Percentiles rank a stretch among this genome's conserved stretches.
Evolutionary conservation across 2,888 invertebrate genomes (phyloP).

Genomic region (Alsophila aescularia): DNA sequence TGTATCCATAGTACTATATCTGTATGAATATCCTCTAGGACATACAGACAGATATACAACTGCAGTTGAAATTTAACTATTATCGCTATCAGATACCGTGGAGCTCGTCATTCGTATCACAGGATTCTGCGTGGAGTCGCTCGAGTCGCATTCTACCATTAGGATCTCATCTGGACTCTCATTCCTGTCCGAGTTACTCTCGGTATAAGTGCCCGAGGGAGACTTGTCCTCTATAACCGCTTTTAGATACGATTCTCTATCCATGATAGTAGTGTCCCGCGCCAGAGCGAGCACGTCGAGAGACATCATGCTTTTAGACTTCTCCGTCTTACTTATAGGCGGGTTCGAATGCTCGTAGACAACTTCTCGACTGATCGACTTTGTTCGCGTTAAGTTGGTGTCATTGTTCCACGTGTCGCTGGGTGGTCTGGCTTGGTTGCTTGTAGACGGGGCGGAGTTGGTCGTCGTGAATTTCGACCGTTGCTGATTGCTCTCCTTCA

Average conservation of each 20-base stretch:
- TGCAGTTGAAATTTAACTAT: constrained; percentile 58
- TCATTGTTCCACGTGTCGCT: constrained; percentile 62
- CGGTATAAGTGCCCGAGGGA: constrained; percentile 76
- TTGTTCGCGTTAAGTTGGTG: constrained; percentile 61
- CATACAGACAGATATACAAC: neutral
- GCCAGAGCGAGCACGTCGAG: constrained; percentile 74
- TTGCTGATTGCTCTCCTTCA: constrained; percentile 86
- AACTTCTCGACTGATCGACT: constrained; percentile 71
- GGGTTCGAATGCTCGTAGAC: constrained; percentile 65
- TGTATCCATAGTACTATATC: no score
- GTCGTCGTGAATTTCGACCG: constrained; percentile 74
- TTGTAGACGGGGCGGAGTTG: constrained; percentile 72
- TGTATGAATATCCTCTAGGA: neutral
- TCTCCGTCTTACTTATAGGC: constrained; percentile 67
- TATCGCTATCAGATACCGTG: constrained; percentile 75
- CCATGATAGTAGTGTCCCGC: constrained; percentile 70
- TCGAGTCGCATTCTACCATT: constrained; percentile 80
- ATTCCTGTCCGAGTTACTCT: constrained; percentile 77
- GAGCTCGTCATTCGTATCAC: constrained; percentile 79
- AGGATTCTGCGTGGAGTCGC: constrained; percentile 76
- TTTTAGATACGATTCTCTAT: constrained; percentile 75
- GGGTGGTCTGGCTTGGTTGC: constrained; percentile 61
- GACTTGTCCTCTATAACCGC: constrained; percentile 80
- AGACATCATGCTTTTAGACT: constrained; percentile 81
- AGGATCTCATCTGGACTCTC: constrained; percentile 78